Percentiles rank a stretch among this genome's conserved stretches.
These are phyloP conservation scores for Strongylocentrotus purpuratus DNA, from an alignment of 35 echinoderm and acorn worm genomes.

Conservation along the genomic window DNA sequence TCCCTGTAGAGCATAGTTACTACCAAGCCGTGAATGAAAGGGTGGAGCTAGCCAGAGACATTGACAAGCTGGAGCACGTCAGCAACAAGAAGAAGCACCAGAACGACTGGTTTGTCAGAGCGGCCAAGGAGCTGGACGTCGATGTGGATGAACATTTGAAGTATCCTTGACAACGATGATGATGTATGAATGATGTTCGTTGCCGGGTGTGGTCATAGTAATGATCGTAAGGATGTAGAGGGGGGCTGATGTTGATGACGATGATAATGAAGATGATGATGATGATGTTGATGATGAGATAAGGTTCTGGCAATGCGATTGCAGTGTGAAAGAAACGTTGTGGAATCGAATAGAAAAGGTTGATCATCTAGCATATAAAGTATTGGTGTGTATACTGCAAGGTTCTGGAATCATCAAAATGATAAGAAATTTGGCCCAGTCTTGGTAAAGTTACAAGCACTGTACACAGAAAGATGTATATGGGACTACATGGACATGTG, in stretches of 20 bases:
- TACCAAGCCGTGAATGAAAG: constrained; percentile 70
- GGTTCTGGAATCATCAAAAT: no score
- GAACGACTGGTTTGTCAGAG: constrained; percentile 87
- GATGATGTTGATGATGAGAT: no score
- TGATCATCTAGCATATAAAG: no score
- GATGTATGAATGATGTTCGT: background rate
- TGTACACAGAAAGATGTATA: no score
- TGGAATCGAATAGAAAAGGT: no score
- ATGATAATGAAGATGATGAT: background rate
- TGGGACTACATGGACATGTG: no score
- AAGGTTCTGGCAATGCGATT: no score
- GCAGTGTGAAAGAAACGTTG: no score
- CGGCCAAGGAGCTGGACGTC: constrained; percentile 86
- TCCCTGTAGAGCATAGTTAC: constrained; percentile 78
- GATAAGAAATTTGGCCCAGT: no score
- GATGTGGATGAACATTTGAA: constrained; percentile 82
- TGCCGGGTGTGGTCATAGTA: background rate
- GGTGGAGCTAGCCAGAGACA: constrained; percentile 69
- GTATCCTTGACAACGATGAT: constrained; percentile 80
- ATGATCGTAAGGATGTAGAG: background rate
- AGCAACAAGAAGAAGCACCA: constrained; percentile 80
- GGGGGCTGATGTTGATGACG: background rate
- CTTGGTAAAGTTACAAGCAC: no score
- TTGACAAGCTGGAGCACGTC: constrained; percentile 66
- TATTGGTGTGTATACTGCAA: no score